phyloP scores from a whole-genome alignment of 1,140 invertebrate genomes.

The Apis dorsata region DNA sequence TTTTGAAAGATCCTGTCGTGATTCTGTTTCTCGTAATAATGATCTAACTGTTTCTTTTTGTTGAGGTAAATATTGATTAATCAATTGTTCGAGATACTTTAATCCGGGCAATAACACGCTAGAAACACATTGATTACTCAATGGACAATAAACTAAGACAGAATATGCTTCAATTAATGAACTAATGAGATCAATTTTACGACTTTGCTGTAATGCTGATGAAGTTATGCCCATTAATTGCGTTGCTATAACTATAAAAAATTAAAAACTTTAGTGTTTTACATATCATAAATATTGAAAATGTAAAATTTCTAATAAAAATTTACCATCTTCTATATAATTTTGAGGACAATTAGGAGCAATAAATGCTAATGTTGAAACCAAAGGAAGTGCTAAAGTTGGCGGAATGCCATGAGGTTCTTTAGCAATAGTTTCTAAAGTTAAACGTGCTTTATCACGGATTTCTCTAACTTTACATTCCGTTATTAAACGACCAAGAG shows the following conservation, averaged over 20 bases:
- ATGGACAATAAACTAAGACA: conserved; percentile 83
- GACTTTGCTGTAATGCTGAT: conserved; percentile 81
- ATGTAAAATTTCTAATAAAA: background rate
- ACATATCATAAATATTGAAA: background rate
- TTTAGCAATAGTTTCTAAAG: conserved; percentile 83
- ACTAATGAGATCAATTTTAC: conserved; percentile 82
- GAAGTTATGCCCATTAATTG: conserved; percentile 82
- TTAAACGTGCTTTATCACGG: conserved; percentile 86
- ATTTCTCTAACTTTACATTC: conserved; percentile 82
- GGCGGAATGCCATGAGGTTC: conserved; percentile 74
- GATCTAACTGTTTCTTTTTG: conserved; percentile 80
- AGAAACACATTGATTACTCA: conserved; percentile 79
- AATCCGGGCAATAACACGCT: conserved; percentile 80
- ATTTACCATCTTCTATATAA: conserved; percentile 82
- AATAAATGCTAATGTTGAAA: conserved; percentile 80
- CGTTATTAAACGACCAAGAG: conserved; percentile 84
- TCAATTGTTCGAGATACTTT: conserved; percentile 79
- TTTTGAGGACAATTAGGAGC: conserved; percentile 79
- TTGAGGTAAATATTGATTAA: conserved; percentile 78
- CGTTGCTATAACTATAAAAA: conserved; percentile 83
- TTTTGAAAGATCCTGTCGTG: conserved; percentile 72
- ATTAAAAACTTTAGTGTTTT: background rate
- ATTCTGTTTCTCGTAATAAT: conserved; percentile 81
- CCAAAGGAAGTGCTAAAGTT: conserved; percentile 77
- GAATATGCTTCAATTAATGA: conserved; percentile 86